A percentile compares a stretch with the other conserved stretches of the same genome.
Evolutionary conservation across 2,797 vertebrate genomes (phyloP).

Genomic region (Moxostoma hubbsi): DNA sequence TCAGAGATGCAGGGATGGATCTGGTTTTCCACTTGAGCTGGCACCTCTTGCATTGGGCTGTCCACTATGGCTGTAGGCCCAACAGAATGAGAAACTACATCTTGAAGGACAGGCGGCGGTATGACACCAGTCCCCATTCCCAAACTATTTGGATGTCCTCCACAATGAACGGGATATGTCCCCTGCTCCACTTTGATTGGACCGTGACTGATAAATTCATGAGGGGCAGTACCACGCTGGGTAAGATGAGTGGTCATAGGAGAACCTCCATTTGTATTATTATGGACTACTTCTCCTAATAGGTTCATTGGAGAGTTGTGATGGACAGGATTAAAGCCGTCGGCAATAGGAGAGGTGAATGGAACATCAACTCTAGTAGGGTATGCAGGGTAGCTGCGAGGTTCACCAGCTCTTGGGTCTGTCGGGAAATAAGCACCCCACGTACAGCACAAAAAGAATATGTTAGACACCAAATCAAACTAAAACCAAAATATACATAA

Average conservation of each 20-base stretch:
- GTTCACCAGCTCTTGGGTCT: slow-evolving; percentile 67
- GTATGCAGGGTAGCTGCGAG: slow-evolving; percentile 65
- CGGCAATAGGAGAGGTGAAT: slow-evolving; percentile 56
- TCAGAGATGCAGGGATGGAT: slow-evolving; percentile 76
- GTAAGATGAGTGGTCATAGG: slow-evolving; percentile 55
- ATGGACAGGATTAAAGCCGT: slow-evolving; percentile 49
- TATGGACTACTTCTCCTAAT: slow-evolving; percentile 49
- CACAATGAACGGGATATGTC: slow-evolving; percentile 52
- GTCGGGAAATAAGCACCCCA: slow-evolving; percentile 6
- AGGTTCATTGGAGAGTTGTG: slow-evolving; percentile 55
- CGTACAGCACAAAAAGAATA: too few relatives aligned
- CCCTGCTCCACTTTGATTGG: slow-evolving; percentile 51
- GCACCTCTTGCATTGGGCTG: slow-evolving; percentile 63
- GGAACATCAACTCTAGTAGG: slow-evolving; percentile 49
- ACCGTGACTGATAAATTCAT: slow-evolving; percentile 50
- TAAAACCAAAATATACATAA: too few relatives aligned
- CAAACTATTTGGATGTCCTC: slow-evolving; percentile 51
- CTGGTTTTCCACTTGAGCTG: slow-evolving; percentile 65
- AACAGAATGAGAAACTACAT: slow-evolving; percentile 52
- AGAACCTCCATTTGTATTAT: slow-evolving; percentile 50
- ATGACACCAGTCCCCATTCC: slow-evolving; percentile 52
- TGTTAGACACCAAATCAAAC: too few relatives aligned
- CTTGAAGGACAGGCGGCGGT: slow-evolving; percentile 48
- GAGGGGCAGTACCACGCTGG: slow-evolving; percentile 31
- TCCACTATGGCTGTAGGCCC: slow-evolving; percentile 62